phyloP scores from a whole-genome alignment of 2,888 invertebrate genomes.

The Torymus aiolomorphi region DNA sequence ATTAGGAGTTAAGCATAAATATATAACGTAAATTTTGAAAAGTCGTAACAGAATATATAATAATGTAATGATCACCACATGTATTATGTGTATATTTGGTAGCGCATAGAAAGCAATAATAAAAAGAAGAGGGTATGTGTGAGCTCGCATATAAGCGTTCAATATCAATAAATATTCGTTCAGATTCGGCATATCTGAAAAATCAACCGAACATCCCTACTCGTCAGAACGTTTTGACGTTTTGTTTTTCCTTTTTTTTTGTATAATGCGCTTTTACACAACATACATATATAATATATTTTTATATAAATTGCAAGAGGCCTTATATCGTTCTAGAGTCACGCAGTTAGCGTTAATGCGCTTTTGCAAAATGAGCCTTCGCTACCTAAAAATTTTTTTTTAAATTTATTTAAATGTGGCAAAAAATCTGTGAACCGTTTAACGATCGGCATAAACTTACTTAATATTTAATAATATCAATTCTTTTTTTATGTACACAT shows the following conservation, averaged over 20 bases:
- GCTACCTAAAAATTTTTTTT: no score
- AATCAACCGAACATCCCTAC: background rate
- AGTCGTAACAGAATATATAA: constrained; percentile 17
- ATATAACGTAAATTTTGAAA: constrained; percentile 22
- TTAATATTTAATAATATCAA: constrained; percentile 40
- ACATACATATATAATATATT: no score
- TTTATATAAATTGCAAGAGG: constrained; percentile 44
- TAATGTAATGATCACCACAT: constrained; percentile 2
- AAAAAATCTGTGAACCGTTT: constrained; percentile 37
- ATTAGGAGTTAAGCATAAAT: constrained; percentile 11
- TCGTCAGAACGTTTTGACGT: no score
- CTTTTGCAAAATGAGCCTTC: background rate
- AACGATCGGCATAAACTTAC: constrained; percentile 30
- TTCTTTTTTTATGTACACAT: constrained; percentile 52
- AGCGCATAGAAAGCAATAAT: constrained; percentile 43
- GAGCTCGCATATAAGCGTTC: constrained; percentile 36
- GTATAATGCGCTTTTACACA: constrained; percentile 36
- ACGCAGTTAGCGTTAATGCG: constrained; percentile 11
- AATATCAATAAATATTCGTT: constrained; percentile 43
- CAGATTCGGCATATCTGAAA: constrained; percentile 31
- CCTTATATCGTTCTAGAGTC: constrained; percentile 35
- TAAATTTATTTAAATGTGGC: constrained; percentile 26
- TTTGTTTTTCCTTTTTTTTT: background rate
- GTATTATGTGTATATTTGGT: constrained; percentile 38
- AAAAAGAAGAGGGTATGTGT: constrained; percentile 3